Conservation (phyloP, 2,113 vertebrate genomes). For the Charadrius vociferus region DNA sequence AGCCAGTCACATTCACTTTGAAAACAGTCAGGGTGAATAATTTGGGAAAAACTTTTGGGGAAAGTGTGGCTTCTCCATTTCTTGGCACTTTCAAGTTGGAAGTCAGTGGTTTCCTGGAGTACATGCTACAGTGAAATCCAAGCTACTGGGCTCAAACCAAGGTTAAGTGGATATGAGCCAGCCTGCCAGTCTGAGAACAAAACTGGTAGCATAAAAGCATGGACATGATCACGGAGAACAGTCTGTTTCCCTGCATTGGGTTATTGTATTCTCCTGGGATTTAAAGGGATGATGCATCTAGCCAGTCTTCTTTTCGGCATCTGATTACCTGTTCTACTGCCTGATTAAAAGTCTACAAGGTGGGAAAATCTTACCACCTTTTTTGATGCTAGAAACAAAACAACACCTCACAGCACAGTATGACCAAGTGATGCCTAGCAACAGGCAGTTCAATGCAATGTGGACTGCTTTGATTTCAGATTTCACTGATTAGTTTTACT, state of each 20-base stretch:
- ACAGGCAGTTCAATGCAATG: neutral
- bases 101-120: neutral
- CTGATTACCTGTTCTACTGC: neutral
- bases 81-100: neutral
- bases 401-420: neutral
- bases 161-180: neutral
- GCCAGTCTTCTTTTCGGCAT: neutral
- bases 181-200: neutral
- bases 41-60: neutral
- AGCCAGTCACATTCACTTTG: neutral
- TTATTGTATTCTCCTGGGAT: neutral
- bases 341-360: neutral
- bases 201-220: neutral
- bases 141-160: neutral
- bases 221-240: neutral
- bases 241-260: accelerated
- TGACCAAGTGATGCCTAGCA: conserved; percentile 13
- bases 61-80: neutral
- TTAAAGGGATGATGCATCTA: neutral
- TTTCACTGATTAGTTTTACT: conserved; percentile 19
- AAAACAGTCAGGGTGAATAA: neutral
- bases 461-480: neutral
- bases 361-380: neutral
- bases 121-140: neutral
- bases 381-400: neutral